These are phyloP conservation scores for Drosophila quinaria DNA, from an alignment of 2,888 invertebrate species.

Conservation along the genomic window DNA sequence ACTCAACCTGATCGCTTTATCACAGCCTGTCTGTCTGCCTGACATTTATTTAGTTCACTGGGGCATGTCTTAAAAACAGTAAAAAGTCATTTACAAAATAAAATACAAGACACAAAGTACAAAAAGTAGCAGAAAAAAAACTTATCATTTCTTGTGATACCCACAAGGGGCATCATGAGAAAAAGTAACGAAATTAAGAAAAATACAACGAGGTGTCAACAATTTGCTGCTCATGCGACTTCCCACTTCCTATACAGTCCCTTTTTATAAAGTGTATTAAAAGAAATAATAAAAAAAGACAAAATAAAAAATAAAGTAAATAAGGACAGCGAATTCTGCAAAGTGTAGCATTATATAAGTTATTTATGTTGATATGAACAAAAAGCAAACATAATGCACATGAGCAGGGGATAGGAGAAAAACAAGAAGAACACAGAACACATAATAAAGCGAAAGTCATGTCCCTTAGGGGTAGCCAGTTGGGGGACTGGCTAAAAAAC, in stretches of 20 bases:
- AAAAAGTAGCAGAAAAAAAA: slow-evolving; percentile 22
- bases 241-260: slow-evolving; percentile 2
- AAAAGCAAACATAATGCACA: slow-evolving; percentile 73
- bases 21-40: slow-evolving; percentile 15
- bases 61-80: slow-evolving; percentile 51
- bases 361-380: slow-evolving; percentile 75
- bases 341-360: slow-evolving; percentile 74
- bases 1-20: slow-evolving; percentile 37
- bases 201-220: slow-evolving; percentile 58
- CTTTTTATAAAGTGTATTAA: slow-evolving; percentile 58
- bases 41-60: slow-evolving; percentile 36
- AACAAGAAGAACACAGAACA: slow-evolving; percentile 37
- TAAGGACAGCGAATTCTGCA: slow-evolving; percentile 48
- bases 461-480: slow-evolving; percentile 65
- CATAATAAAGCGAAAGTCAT: slow-evolving; percentile 79
- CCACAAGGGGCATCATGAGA: slow-evolving; percentile 53
- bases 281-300: slow-evolving; percentile 28
- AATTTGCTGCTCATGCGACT: slow-evolving; percentile 54
- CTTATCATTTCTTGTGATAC: slow-evolving; percentile 46
- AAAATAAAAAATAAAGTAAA: slow-evolving; percentile 43
- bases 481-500: slow-evolving; percentile 33
- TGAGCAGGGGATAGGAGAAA: slow-evolving; percentile 38
- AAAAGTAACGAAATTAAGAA: slow-evolving; percentile 55
- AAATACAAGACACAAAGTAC: slow-evolving; percentile 32
- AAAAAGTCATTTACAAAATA: slow-evolving; percentile 61